Evolutionary conservation across 2,888 invertebrate species (phyloP).

Genomic region (Acronicta aceris): DNA sequence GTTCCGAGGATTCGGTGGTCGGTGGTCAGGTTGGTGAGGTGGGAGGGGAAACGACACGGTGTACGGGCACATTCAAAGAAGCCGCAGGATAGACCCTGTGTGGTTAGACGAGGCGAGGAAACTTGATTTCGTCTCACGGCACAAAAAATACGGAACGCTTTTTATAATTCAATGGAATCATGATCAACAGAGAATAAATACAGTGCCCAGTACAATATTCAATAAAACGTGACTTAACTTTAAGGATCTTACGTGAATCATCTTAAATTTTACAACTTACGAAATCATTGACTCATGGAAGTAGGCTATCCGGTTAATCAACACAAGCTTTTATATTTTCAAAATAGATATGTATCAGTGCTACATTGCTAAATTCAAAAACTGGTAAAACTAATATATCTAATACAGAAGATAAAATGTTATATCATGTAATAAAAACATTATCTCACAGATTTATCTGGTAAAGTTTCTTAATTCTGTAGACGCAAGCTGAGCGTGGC

Average conservation of each 20-base stretch:
- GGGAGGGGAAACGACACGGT: conserved; percentile 71
- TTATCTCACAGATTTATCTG: conserved; percentile 37
- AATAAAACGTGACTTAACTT: conserved; percentile 9
- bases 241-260: conserved; percentile 38
- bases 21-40: conserved; percentile 39
- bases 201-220: background rate
- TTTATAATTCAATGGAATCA: conserved; percentile 25
- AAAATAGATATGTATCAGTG: conserved; percentile 32
- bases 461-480: conserved; percentile 48
- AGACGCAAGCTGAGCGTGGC: conserved; percentile 21
- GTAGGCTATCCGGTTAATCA: conserved; percentile 22
- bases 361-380: conserved; percentile 30
- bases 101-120: conserved; percentile 72
- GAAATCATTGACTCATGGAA: conserved; percentile 27
- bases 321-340: conserved; percentile 22
- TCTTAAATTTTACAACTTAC: conserved; percentile 20
- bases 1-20: conserved; percentile 64
- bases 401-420: conserved; percentile 7
- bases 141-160: conserved; percentile 32
- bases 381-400: conserved; percentile 20
- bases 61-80: conserved; percentile 81
- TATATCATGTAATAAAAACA: conserved; percentile 19
- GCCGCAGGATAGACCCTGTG: conserved; percentile 79
- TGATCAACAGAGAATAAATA: conserved; percentile 17
- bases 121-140: conserved; percentile 62